Conservation (phyloP, 2,888 invertebrate species). For the Stramonita haemastoma region DNA sequence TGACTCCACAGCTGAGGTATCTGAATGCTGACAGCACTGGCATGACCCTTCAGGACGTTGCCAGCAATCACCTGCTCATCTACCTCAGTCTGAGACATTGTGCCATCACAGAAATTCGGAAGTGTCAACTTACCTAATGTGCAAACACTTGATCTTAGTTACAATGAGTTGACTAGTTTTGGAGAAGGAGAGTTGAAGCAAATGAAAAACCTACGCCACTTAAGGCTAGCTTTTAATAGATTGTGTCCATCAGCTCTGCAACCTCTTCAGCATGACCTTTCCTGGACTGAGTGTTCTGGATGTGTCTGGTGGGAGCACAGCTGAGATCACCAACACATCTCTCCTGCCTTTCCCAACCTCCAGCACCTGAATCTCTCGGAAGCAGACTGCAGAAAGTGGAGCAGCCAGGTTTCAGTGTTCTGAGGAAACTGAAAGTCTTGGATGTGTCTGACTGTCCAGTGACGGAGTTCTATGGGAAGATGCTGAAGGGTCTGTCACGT, state of each 20-base stretch:
- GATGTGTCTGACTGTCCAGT: constrained; percentile 12
- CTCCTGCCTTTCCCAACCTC: not conserved
- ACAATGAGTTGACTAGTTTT: not conserved
- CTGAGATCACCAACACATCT: constrained; percentile 16
- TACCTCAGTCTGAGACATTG: not conserved
- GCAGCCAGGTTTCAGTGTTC: constrained; percentile 10
- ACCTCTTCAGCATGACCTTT: not conserved
- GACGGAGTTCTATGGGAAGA: not conserved
- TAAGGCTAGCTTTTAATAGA: not conserved
- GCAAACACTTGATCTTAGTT: not conserved
- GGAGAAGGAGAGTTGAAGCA: not conserved
- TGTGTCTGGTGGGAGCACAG: not conserved
- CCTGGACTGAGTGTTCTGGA: not conserved
- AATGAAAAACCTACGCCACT: not conserved
- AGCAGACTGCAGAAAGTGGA: not conserved
- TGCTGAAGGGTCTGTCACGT: not conserved
- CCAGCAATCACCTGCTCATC: not conserved
- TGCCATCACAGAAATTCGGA: not conserved
- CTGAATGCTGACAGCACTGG: not conserved
- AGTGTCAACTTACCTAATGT: not conserved
- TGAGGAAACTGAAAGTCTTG: not conserved
- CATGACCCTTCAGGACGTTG: not conserved
- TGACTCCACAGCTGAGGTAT: not conserved
- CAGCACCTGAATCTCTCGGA: not conserved
- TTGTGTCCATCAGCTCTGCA: not conserved